phyloP scores from a whole-genome alignment of 2,113 vertebrate genomes.

The Forbesichthys papilliferus region DNA sequence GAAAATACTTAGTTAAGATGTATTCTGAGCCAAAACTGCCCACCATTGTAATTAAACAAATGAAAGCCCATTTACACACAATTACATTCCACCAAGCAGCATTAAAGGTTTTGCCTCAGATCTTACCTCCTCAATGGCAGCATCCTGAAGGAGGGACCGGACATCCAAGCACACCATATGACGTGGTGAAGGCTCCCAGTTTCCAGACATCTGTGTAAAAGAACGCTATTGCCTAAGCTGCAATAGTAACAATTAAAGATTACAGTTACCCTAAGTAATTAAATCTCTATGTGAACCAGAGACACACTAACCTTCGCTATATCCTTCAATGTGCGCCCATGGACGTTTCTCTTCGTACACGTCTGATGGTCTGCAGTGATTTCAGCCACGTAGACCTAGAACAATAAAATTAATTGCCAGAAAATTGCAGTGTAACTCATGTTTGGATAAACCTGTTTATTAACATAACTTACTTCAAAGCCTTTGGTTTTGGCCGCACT shows the following conservation, averaged over 20 bases:
- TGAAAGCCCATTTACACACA: too few species aligned
- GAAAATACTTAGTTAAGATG: too few species aligned
- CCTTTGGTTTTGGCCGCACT: constrained; percentile 98
- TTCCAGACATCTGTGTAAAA: constrained; percentile 84
- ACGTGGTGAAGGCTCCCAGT: constrained; percentile 93
- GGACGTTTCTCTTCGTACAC: constrained; percentile 94
- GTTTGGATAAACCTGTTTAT: neutral
- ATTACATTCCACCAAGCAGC: too few species aligned
- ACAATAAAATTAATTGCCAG: constrained; percentile 13
- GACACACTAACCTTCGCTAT: constrained; percentile 84
- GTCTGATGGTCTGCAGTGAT: constrained; percentile 93
- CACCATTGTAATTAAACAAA: too few species aligned
- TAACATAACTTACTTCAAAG: constrained; percentile 87
- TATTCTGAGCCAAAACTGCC: too few species aligned
- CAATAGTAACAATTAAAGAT: too few species aligned
- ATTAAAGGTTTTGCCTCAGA: constrained; percentile 22
- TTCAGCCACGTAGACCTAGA: constrained; percentile 96
- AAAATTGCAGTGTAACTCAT: neutral
- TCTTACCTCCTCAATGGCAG: constrained; percentile 94
- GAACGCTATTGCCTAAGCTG: neutral
- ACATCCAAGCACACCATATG: constrained; percentile 98
- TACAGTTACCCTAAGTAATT: neutral
- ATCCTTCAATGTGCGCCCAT: constrained; percentile 90
- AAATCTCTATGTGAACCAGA: neutral
- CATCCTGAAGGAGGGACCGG: constrained; percentile 95